Percentiles rank a stretch among this genome's conserved stretches.
Evolutionary conservation across 2,888 invertebrate species (phyloP).

Genomic region (Cephus pygmeus): DNA sequence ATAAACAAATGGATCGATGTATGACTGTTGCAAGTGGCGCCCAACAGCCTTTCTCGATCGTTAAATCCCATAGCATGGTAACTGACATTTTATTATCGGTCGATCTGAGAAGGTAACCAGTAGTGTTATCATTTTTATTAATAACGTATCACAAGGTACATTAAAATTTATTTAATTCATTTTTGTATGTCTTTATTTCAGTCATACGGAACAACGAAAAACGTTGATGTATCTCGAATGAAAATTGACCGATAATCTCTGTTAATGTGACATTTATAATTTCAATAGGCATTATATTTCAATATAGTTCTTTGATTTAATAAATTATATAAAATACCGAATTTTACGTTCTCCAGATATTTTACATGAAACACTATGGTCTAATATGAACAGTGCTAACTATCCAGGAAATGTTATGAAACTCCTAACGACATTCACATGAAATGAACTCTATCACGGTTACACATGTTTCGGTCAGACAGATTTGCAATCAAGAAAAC

Average conservation of each 20-base stretch:
- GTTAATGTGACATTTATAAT: neutral
- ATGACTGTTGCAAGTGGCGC: neutral
- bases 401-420: neutral
- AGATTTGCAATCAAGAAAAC: neutral
- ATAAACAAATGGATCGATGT: constrained; percentile 54
- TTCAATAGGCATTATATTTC: neutral
- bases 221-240: neutral
- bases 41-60: neutral
- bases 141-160: neutral
- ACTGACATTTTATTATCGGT: neutral
- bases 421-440: neutral
- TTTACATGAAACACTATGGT: neutral
- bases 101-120: neutral
- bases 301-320: neutral
- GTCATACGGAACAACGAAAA: neutral
- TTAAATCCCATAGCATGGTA: neutral
- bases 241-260: neutral
- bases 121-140: neutral
- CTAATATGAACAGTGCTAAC: neutral
- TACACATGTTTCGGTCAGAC: neutral
- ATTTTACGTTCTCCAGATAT: neutral
- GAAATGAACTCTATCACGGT: neutral
- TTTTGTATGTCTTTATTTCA: neutral
- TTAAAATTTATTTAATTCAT: neutral
- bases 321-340: neutral